These are phyloP conservation scores for Acrocephalus kingi DNA, from an alignment of 2,113 vertebrate species.

Conservation along the genomic window DNA sequence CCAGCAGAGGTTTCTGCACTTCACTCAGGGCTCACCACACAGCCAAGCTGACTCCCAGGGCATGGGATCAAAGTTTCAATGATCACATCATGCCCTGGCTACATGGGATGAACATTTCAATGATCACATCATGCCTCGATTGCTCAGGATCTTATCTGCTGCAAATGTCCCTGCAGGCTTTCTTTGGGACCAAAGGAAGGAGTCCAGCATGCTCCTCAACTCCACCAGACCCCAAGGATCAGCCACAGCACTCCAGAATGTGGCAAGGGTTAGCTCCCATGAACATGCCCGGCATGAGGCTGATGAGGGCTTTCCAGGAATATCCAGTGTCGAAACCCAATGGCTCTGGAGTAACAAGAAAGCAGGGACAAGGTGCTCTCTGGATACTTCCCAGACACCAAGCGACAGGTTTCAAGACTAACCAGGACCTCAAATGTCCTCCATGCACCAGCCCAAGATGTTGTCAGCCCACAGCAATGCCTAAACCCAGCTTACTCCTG, in stretches of 20 bases:
- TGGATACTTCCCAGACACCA: background rate
- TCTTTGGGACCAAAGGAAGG: background rate
- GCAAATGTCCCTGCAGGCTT: background rate
- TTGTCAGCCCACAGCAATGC: background rate
- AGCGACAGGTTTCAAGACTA: background rate
- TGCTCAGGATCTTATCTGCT: background rate
- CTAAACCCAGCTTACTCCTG: background rate
- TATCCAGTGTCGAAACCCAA: background rate
- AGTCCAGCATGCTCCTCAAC: rapidly evolving
- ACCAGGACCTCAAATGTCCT: background rate
- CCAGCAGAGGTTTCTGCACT: background rate
- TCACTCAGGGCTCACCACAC: background rate
- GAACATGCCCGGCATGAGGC: background rate
- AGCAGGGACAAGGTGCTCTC: background rate
- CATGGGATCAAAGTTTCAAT: background rate
- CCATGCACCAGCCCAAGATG: background rate
- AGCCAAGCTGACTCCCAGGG: background rate
- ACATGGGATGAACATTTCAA: background rate
- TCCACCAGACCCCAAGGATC: background rate
- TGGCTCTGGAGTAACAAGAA: background rate
- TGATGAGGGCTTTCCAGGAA: background rate
- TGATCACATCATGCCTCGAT: background rate
- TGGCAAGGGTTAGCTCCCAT: background rate
- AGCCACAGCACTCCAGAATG: background rate
- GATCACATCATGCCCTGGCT: background rate